phyloP scores from a whole-genome alignment of 2,113 vertebrate genomes.

The Dicrurus megarhynchus region DNA sequence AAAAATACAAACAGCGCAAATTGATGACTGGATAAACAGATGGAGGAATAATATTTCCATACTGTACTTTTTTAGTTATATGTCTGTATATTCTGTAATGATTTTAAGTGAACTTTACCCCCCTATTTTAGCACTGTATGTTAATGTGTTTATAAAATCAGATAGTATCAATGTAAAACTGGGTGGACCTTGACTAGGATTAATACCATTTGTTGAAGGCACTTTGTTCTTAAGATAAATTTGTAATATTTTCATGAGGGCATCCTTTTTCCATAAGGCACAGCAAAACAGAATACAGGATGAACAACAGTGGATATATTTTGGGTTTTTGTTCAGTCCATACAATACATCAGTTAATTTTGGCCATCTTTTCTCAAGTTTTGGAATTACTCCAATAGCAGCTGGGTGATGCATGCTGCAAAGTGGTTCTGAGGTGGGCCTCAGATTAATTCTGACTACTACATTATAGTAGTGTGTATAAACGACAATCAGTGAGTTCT shows the following conservation, averaged over 20 bases:
- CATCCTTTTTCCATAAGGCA: constrained; percentile 47
- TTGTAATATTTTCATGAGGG: constrained; percentile 53
- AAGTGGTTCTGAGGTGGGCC: constrained; percentile 66
- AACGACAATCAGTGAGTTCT: constrained; percentile 78
- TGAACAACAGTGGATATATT: constrained; percentile 18
- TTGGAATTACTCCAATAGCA: constrained; percentile 59
- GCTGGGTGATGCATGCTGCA: constrained; percentile 54
- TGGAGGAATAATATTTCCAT: constrained; percentile 72
- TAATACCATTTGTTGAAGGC: constrained; percentile 58
- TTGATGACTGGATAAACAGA: constrained; percentile 69
- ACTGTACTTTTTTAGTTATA: constrained; percentile 77
- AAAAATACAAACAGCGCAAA: constrained; percentile 70
- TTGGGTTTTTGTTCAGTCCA: constrained; percentile 45
- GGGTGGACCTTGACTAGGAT: constrained; percentile 65
- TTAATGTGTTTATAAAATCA: constrained; percentile 68
- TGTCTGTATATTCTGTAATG: constrained; percentile 84
- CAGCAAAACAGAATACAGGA: constrained; percentile 20
- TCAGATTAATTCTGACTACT: constrained; percentile 76
- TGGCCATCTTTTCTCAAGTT: constrained; percentile 78
- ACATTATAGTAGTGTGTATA: constrained; percentile 82
- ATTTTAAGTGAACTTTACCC: constrained; percentile 79
- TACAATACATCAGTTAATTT: constrained; percentile 53
- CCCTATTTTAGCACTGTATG: constrained; percentile 60
- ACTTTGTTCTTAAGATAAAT: constrained; percentile 60
- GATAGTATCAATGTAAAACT: constrained; percentile 59